These are phyloP conservation scores for Tachysurus fulvidraco DNA, from an alignment of 2,113 vertebrate genomes.

Conservation along the genomic window DNA sequence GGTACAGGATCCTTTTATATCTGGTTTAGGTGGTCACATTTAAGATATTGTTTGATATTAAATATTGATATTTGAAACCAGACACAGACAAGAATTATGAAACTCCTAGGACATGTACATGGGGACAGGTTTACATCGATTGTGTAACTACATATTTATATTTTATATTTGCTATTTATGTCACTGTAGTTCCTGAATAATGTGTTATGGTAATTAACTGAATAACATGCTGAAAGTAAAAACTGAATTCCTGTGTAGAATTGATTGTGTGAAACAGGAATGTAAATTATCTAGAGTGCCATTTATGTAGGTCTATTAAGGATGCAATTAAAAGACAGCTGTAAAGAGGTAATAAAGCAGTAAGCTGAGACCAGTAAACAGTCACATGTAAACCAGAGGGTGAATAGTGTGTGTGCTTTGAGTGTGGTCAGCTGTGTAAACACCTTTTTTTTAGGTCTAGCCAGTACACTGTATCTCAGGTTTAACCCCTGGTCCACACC, in stretches of 20 bases:
- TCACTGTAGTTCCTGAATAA: background rate
- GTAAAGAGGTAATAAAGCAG: conserved; percentile 17
- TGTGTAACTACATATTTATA: background rate
- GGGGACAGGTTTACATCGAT: background rate
- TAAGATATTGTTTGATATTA: background rate
- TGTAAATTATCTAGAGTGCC: background rate
- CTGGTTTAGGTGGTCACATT: background rate
- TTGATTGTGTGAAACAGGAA: background rate
- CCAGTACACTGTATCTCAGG: background rate
- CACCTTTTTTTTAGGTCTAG: conserved; percentile 23
- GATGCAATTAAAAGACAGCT: conserved; percentile 4
- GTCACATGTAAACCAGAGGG: conserved; percentile 20
- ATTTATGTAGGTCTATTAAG: background rate
- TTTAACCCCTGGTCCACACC: background rate
- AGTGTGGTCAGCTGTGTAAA: conserved; percentile 50
- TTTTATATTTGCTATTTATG: background rate
- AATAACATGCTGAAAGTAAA: background rate
- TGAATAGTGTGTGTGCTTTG: conserved; percentile 9
- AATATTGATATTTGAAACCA: background rate
- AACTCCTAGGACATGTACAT: background rate
- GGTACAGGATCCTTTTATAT: background rate
- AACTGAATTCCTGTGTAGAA: background rate
- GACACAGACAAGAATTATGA: background rate
- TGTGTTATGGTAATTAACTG: background rate
- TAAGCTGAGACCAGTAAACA: conserved; percentile 18